phyloP scores from a whole-genome alignment of 2,797 vertebrate species.

The Glyptemys insculpta region DNA sequence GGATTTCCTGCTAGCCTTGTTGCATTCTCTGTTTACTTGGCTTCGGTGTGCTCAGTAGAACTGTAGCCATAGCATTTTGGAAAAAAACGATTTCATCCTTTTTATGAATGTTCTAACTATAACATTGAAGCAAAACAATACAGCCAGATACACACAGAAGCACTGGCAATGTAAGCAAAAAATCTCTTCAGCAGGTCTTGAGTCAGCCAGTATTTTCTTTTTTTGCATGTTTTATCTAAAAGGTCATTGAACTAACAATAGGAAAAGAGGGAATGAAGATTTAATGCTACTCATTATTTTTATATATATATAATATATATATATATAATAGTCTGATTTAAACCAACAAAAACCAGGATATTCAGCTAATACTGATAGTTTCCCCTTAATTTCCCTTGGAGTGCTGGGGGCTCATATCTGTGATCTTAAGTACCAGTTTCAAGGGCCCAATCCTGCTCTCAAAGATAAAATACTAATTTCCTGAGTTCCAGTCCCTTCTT shows the following conservation, averaged over 20 bases:
- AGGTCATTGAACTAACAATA: constrained; percentile 50
- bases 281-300: neutral
- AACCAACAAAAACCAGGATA: neutral
- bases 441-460: neutral
- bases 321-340: constrained; percentile 20
- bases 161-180: constrained; percentile 45
- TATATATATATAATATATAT: constrained; percentile 45
- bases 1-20: neutral
- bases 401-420: neutral
- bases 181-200: constrained; percentile 47
- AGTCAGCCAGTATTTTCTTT: constrained; percentile 53
- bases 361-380: neutral
- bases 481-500: neutral
- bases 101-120: constrained; percentile 65
- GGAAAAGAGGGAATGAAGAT: constrained; percentile 34
- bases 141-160: constrained; percentile 66
- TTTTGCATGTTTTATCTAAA: constrained; percentile 65
- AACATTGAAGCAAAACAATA: constrained; percentile 69
- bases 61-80: constrained; percentile 38
- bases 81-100: constrained; percentile 31
- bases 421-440: neutral
- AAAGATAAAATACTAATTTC: neutral
- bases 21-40: constrained; percentile 56
- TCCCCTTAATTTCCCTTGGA: neutral
- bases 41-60: constrained; percentile 41